Percentiles rank a stretch among this genome's conserved stretches.
phyloP scores from a whole-genome alignment of 2,797 vertebrate genomes.

The Hoplostethus mediterraneus region DNA sequence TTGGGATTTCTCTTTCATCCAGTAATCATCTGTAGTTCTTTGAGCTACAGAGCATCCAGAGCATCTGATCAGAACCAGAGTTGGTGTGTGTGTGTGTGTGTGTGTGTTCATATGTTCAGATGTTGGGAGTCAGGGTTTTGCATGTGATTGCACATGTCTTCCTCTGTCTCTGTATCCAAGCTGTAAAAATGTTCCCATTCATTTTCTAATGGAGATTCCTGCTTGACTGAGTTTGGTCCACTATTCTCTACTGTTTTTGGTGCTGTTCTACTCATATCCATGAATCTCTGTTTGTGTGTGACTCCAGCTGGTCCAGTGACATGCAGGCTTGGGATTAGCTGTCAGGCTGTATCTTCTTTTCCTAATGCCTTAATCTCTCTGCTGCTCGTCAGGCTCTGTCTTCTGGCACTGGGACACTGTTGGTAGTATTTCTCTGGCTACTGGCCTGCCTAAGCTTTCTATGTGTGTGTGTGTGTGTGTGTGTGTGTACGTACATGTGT shows the following conservation, averaged over 20 bases:
- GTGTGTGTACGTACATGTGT: too few species aligned
- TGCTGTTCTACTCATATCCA: constrained; percentile 24
- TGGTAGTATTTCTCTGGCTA: constrained; percentile 35
- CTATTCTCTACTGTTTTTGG: constrained; percentile 5
- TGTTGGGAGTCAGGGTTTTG: not conserved
- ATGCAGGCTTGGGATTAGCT: constrained; percentile 78
- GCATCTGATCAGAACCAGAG: constrained; percentile 16
- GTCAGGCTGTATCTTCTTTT: constrained; percentile 81
- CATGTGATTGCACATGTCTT: not conserved
- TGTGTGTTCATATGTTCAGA: not conserved
- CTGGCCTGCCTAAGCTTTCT: constrained; percentile 1
- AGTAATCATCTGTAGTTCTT: constrained; percentile 40
- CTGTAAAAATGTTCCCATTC: not conserved
- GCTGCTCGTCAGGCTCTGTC: constrained; percentile 61
- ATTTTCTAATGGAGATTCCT: not conserved
- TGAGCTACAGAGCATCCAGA: constrained; percentile 43
- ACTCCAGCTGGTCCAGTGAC: constrained; percentile 74
- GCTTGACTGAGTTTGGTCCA: not conserved
- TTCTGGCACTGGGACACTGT: constrained; percentile 54
- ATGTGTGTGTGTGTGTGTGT: not conserved
- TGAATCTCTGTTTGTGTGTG: constrained; percentile 64
- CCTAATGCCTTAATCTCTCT: constrained; percentile 85
- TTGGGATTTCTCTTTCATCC: constrained; percentile 54
- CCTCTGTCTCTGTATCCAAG: not conserved
- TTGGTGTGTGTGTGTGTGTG: not conserved